Percentiles rank a stretch among this genome's conserved stretches.
These are phyloP conservation scores for Sminthurides aquaticus DNA, from an alignment of 2,888 invertebrate genomes.

Conservation along the genomic window DNA sequence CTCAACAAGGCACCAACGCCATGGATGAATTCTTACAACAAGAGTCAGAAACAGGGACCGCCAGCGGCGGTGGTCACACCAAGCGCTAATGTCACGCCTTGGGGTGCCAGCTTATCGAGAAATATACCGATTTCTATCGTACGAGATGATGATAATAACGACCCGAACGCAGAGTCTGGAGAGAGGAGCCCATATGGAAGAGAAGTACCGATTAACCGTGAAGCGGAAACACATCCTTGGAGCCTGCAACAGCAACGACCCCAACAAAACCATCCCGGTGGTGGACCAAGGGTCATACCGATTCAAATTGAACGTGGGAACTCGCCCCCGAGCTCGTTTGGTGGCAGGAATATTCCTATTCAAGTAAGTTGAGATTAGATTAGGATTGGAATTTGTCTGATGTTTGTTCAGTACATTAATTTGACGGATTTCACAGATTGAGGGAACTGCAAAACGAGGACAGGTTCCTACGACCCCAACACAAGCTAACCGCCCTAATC, in stretches of 20 bases:
- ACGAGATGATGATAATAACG: slow-evolving; percentile 2
- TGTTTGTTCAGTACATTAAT: background rate
- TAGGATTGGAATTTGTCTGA: background rate
- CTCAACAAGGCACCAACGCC: slow-evolving; percentile 57
- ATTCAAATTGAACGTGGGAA: slow-evolving; percentile 44
- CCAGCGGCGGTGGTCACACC: slow-evolving; percentile 43
- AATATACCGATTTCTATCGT: slow-evolving; percentile 11
- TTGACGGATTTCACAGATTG: slow-evolving; percentile 26
- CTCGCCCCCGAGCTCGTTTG: slow-evolving; percentile 4
- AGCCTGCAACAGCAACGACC: slow-evolving; percentile 11
- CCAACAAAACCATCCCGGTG: background rate
- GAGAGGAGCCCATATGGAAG: background rate
- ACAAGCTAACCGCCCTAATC: slow-evolving; percentile 5
- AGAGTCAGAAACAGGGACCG: slow-evolving; percentile 47
- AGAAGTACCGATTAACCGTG: background rate
- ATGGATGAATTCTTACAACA: slow-evolving; percentile 51
- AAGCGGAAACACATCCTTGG: slow-evolving; percentile 6
- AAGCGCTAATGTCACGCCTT: slow-evolving; percentile 6
- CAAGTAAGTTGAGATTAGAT: slow-evolving; percentile 27
- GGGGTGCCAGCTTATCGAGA: slow-evolving; percentile 8
- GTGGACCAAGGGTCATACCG: slow-evolving; percentile 31
- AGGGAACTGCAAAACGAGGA: slow-evolving; percentile 21
- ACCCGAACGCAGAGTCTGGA: background rate
- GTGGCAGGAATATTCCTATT: slow-evolving; percentile 39
- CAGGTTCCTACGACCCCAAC: slow-evolving; percentile 5